Conservation (phyloP, 2,888 invertebrate genomes). For the Drosophila quinaria region DNA sequence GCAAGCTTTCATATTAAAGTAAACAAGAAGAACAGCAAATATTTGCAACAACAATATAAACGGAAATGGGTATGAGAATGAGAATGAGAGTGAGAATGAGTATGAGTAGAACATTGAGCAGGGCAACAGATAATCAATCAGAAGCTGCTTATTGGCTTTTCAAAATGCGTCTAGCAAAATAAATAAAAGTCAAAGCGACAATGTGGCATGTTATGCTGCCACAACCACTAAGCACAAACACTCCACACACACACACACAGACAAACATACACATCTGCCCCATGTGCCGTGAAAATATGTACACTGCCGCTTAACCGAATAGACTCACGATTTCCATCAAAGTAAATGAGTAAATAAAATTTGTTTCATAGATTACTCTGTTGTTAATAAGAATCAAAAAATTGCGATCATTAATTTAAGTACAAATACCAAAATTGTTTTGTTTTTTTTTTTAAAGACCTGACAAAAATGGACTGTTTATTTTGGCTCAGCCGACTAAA, state of each 20-base stretch:
- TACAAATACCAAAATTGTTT: too few relatives aligned
- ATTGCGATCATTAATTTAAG: too few relatives aligned
- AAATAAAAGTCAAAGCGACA: conserved; percentile 78
- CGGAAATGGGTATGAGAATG: not conserved
- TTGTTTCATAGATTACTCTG: too few relatives aligned
- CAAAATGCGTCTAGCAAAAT: conserved; percentile 77
- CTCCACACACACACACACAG: conserved; percentile 2
- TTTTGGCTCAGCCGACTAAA: too few relatives aligned
- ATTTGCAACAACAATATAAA: conserved; percentile 21
- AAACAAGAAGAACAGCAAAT: conserved; percentile 29
- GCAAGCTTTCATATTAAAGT: conserved; percentile 46
- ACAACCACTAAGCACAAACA: conserved; percentile 22
- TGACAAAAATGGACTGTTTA: too few relatives aligned
- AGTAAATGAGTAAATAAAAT: too few relatives aligned
- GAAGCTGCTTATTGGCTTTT: conserved; percentile 80
- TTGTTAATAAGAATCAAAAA: too few relatives aligned
- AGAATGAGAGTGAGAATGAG: not conserved
- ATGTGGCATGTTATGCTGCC: conserved; percentile 66
- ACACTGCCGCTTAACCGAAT: too few relatives aligned
- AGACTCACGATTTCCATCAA: too few relatives aligned
- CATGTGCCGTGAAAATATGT: conserved; percentile 21
- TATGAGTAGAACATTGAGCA: conserved; percentile 12
- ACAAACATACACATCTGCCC: not conserved
- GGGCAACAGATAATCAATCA: conserved; percentile 76
- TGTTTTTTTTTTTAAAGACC: too few relatives aligned